Evolutionary conservation across 2,797 vertebrate species (phyloP).

Genomic region (Zenarchopterus dispar): DNA sequence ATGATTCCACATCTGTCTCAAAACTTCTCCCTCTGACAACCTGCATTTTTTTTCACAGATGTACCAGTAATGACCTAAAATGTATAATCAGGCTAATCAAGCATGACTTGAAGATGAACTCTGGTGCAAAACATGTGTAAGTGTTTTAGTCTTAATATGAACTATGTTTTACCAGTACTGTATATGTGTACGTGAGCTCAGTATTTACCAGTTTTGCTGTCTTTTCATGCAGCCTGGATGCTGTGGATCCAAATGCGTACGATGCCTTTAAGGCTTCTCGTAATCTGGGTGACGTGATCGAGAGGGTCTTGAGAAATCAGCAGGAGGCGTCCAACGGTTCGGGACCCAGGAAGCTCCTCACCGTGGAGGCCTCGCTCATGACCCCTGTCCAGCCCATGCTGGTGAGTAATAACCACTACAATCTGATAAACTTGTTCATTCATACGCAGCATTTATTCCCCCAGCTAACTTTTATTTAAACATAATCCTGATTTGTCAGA

Average conservation of each 20-base stretch:
- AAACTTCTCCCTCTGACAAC: too few species aligned
- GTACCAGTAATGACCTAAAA: constrained; percentile 95
- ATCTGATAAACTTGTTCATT: not conserved
- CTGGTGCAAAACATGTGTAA: constrained; percentile 98
- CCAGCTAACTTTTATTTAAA: not conserved
- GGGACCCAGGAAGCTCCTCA: constrained; percentile 86
- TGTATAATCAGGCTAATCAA: constrained; percentile 95
- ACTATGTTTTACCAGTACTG: not conserved
- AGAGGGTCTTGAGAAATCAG: constrained; percentile 91
- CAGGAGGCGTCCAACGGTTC: constrained; percentile 88
- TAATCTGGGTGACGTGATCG: constrained; percentile 94
- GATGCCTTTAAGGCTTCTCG: constrained; percentile 98
- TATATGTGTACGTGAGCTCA: too few species aligned
- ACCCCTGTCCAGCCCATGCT: constrained; percentile 98
- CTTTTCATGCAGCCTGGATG: constrained; percentile 85
- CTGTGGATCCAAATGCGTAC: constrained; percentile 95
- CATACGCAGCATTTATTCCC: not conserved
- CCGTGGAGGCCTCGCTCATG: constrained; percentile 93
- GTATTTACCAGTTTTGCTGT: not conserved
- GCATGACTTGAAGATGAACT: constrained; percentile 97
- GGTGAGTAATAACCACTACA: constrained; percentile 72
- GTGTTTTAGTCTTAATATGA: constrained; percentile 53
- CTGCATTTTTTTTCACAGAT: constrained; percentile 75
- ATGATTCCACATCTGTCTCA: not conserved
- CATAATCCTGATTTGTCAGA: too few species aligned